phyloP scores from a whole-genome alignment of 2,113 vertebrate genomes.

The Nannospalax galili region DNA sequence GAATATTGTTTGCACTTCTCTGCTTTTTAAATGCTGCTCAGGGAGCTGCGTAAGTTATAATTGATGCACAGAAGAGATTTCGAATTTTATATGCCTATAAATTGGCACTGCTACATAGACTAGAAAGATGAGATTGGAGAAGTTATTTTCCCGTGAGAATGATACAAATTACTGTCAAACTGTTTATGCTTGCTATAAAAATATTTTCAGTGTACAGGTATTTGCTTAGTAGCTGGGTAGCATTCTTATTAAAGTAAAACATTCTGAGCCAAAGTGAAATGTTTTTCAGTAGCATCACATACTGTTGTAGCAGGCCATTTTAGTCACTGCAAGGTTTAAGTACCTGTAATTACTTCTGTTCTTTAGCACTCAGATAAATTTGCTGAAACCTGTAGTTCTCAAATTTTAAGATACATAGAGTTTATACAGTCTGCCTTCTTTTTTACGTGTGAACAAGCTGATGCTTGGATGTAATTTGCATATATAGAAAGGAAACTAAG shows the following conservation, averaged over 20 bases:
- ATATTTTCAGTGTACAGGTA: slow-evolving; percentile 80
- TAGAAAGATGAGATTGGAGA: slow-evolving; percentile 81
- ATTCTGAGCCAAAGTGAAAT: slow-evolving; percentile 70
- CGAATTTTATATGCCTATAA: slow-evolving; percentile 82
- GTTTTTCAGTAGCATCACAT: slow-evolving; percentile 41
- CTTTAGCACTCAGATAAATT: slow-evolving; percentile 52
- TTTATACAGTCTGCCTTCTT: not conserved
- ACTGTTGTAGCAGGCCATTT: slow-evolving; percentile 31
- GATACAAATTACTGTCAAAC: slow-evolving; percentile 79
- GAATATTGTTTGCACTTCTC: slow-evolving; percentile 83
- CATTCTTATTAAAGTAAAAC: slow-evolving; percentile 65
- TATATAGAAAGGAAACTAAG: not conserved
- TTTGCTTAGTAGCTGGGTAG: slow-evolving; percentile 69
- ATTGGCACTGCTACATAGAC: slow-evolving; percentile 69
- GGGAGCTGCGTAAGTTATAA: slow-evolving; percentile 77
- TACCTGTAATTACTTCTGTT: slow-evolving; percentile 53
- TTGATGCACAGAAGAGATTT: slow-evolving; percentile 81
- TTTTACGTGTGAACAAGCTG: slow-evolving; percentile 33
- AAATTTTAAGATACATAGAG: not conserved
- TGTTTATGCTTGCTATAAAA: slow-evolving; percentile 80
- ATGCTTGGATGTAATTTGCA: not conserved
- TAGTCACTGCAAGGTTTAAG: slow-evolving; percentile 10
- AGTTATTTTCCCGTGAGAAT: slow-evolving; percentile 81
- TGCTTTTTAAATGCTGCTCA: slow-evolving; percentile 83
- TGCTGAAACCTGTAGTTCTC: slow-evolving; percentile 40